Conservation (phyloP, 1,140 invertebrate genomes). For the Scaptomyza hsui region DNA sequence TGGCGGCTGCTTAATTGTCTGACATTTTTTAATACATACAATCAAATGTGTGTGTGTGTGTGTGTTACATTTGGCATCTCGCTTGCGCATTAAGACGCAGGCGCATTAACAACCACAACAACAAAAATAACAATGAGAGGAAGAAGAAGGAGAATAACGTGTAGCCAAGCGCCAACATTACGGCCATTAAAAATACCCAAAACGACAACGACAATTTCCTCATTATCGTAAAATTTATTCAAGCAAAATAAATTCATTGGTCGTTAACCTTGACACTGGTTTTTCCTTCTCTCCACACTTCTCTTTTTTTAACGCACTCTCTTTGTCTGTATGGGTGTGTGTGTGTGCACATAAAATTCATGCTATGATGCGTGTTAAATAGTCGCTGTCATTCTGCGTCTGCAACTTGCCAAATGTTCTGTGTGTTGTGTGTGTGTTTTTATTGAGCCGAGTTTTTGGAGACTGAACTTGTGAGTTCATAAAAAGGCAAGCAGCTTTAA, state of each 20-base stretch:
- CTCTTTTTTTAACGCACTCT: background rate
- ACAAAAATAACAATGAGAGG: slow-evolving; percentile 1
- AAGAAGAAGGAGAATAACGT: slow-evolving; percentile 24
- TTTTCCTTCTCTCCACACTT: slow-evolving; percentile 73
- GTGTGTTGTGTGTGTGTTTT: slow-evolving; percentile 19
- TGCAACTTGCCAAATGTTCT: slow-evolving; percentile 55
- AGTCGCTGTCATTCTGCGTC: slow-evolving; percentile 66
- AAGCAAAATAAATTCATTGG: slow-evolving; percentile 84
- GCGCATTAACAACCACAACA: slow-evolving; percentile 36
- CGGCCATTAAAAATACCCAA: slow-evolving; percentile 83
- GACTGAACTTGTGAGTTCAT: slow-evolving; percentile 38
- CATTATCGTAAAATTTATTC: slow-evolving; percentile 84
- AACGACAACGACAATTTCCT: slow-evolving; percentile 84
- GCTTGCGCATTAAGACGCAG: slow-evolving; percentile 43
- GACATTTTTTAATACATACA: slow-evolving; percentile 35
- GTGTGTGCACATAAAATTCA: slow-evolving; percentile 66
- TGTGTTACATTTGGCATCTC: slow-evolving; percentile 21
- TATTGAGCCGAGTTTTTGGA: slow-evolving; percentile 4
- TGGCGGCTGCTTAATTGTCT: slow-evolving; percentile 46
- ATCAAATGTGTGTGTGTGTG: background rate
- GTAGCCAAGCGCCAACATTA: slow-evolving; percentile 63
- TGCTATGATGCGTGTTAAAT: slow-evolving; percentile 78
- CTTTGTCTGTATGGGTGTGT: slow-evolving; percentile 24
- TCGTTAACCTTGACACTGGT: slow-evolving; percentile 84
- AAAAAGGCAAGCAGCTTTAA: slow-evolving; percentile 28